Evolutionary conservation across 2,797 vertebrate genomes (phyloP).

Genomic region (Coregonus ussuriensis): DNA sequence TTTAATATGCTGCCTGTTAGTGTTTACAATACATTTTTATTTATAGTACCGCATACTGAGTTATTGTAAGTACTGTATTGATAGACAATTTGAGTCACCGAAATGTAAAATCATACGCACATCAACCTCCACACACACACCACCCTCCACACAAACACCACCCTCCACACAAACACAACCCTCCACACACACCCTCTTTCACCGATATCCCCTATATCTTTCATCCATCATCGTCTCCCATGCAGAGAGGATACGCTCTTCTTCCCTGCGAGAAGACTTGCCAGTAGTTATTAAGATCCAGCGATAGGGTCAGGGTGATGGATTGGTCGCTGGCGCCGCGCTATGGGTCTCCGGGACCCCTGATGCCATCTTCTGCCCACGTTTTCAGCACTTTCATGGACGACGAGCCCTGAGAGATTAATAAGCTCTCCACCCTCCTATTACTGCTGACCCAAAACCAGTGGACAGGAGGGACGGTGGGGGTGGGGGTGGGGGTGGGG

Average conservation of each 20-base stretch:
- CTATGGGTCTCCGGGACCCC: slow-evolving; percentile 37
- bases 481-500: too few relatives aligned
- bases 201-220: slow-evolving; percentile 49
- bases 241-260: slow-evolving; percentile 45
- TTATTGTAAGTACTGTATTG: not conserved
- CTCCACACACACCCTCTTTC: too few relatives aligned
- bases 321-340: slow-evolving; percentile 36
- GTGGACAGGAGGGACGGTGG: slow-evolving; percentile 35
- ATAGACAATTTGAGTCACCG: too few relatives aligned
- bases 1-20: not conserved
- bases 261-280: slow-evolving; percentile 40
- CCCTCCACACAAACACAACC: too few relatives aligned
- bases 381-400: slow-evolving; percentile 73
- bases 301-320: slow-evolving; percentile 59
- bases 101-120: not conserved
- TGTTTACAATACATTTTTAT: fast-evolving
- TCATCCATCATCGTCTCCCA: slow-evolving; percentile 61
- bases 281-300: slow-evolving; percentile 69
- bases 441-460: slow-evolving; percentile 65
- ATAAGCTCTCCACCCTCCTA: slow-evolving; percentile 51
- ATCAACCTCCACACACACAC: too few relatives aligned
- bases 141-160: too few relatives aligned
- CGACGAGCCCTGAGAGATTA: slow-evolving; percentile 65
- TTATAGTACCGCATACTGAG: not conserved
- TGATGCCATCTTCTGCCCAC: slow-evolving; percentile 34